Conservation (phyloP, 2,113 vertebrate species). For the Semnornis frantzii region DNA sequence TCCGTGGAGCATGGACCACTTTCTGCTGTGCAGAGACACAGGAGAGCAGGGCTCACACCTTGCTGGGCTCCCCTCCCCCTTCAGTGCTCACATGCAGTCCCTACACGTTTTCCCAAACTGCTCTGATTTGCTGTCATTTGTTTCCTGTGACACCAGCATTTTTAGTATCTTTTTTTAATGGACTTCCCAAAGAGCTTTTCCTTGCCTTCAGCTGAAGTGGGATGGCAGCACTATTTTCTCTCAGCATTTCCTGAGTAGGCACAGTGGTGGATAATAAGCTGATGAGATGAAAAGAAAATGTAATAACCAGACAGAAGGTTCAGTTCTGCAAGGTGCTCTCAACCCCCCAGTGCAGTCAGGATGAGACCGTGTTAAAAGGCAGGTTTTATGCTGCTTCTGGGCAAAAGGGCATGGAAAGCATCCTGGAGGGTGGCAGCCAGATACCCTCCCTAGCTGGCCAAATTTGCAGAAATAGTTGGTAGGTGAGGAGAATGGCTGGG, state of each 20-base stretch:
- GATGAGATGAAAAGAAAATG: neutral
- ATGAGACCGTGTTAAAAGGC: neutral
- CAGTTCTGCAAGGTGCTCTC: neutral
- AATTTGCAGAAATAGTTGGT: neutral
- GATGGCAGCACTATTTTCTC: neutral
- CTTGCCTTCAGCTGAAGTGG: neutral
- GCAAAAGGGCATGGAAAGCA: neutral
- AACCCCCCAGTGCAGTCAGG: neutral
- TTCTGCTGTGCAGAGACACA: neutral
- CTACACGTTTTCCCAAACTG: neutral
- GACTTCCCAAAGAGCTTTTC: neutral
- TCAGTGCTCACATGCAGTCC: neutral
- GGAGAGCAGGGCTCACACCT: neutral
- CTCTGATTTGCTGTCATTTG: neutral
- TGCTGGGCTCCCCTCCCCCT: fast-evolving
- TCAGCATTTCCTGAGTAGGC: neutral
- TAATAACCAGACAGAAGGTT: neutral
- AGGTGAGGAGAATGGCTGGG: neutral
- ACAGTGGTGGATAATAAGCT: neutral
- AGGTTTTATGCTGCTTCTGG: neutral
- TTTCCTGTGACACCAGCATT: neutral
- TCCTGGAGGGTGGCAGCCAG: neutral
- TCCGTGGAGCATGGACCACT: fast-evolving
- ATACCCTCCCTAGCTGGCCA: neutral
- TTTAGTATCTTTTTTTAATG: neutral